Percentiles rank a stretch among this genome's conserved stretches.
phyloP scores from a whole-genome alignment of 2,797 vertebrate species.

The Astyanax mexicanus region DNA sequence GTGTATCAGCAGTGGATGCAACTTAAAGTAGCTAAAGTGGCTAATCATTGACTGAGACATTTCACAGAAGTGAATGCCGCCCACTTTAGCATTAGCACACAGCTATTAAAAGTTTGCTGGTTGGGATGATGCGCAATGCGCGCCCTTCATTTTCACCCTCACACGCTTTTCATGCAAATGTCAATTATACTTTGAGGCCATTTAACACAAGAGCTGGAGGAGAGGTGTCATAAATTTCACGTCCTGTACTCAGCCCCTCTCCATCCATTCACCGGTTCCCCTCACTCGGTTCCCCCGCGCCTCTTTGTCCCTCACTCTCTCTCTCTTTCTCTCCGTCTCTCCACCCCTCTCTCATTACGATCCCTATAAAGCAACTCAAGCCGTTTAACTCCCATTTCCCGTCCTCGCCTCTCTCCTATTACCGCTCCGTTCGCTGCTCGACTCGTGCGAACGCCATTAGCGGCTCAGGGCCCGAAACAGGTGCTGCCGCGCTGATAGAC shows the following conservation, averaged over 20 bases:
- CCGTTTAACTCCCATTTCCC: constrained; percentile 9
- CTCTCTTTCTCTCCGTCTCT: neutral
- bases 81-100: neutral
- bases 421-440: neutral
- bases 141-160: neutral
- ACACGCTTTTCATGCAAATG: neutral
- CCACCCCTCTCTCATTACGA: constrained; percentile 5
- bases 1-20: no score
- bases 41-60: no score
- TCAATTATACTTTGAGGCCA: neutral
- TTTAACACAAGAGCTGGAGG: constrained; percentile 6
- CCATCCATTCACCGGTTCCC: no score
- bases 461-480: neutral
- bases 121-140: neutral
- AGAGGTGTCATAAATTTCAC: constrained; percentile 4
- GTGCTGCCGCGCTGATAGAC: neutral
- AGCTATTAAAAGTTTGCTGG: neutral
- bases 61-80: no score
- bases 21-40: no score
- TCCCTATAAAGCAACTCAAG: neutral
- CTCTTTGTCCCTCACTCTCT: constrained; percentile 50
- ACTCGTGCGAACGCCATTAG: neutral
- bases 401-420: neutral
- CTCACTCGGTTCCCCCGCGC: no score
- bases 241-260: neutral